A percentile compares a stretch with the other conserved stretches of the same genome.
Evolutionary conservation across 2,888 invertebrate genomes (phyloP).

Genomic region (Drosophila multiciliata): DNA sequence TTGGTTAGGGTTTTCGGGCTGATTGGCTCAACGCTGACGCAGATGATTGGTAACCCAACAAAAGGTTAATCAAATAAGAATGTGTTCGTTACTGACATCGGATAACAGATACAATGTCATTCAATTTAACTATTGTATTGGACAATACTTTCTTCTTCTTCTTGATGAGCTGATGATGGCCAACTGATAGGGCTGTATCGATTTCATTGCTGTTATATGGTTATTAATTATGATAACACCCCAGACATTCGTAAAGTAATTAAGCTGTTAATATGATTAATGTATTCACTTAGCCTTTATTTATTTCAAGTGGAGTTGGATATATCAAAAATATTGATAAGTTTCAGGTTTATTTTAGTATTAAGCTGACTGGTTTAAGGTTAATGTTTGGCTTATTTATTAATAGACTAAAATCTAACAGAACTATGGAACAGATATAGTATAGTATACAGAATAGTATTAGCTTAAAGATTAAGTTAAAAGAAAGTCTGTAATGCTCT

Average conservation of each 20-base stretch:
- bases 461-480: background rate
- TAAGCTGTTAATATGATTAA: constrained; percentile 45
- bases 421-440: background rate
- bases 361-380: background rate
- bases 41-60: constrained; percentile 12
- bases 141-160: constrained; percentile 19
- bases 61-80: constrained; percentile 23
- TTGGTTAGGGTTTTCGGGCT: constrained; percentile 11
- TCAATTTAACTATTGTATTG: constrained; percentile 13
- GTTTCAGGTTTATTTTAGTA: background rate
- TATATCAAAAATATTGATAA: background rate
- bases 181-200: constrained; percentile 36
- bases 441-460: too few relatives aligned
- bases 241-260: constrained; percentile 45
- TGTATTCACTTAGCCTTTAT: background rate
- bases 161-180: constrained; percentile 27
- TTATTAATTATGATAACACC: constrained; percentile 58
- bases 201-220: constrained; percentile 33
- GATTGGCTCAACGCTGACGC: constrained; percentile 40
- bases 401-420: background rate
- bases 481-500: constrained; percentile 5
- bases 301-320: constrained; percentile 24
- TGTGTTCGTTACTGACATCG: constrained; percentile 36
- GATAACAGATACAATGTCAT: constrained; percentile 33
- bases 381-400: background rate